Evolutionary conservation across 2,797 vertebrate species (phyloP).

Genomic region (Okamejei kenojei): DNA sequence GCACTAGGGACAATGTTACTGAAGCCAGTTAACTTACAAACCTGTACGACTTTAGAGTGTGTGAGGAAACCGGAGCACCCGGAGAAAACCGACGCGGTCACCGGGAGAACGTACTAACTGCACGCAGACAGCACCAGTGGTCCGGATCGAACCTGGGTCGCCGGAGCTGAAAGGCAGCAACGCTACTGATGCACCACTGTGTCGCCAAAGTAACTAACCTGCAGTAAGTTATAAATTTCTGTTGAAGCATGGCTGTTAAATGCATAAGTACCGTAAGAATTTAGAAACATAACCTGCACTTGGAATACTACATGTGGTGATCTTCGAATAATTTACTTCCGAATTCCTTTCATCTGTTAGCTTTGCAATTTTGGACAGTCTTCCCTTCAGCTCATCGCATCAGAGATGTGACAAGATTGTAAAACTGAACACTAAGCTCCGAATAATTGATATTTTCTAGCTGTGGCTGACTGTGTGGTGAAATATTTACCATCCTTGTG

Average conservation of each 20-base stretch:
- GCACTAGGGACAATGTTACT: too few species aligned
- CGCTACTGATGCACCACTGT: too few species aligned
- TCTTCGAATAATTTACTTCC: not conserved
- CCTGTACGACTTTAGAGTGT: too few species aligned
- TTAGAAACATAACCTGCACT: not conserved
- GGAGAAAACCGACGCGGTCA: too few species aligned
- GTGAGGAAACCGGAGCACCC: too few species aligned
- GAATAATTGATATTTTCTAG: conserved; percentile 22
- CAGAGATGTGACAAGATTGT: not conserved
- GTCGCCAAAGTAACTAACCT: not conserved
- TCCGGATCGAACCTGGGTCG: too few species aligned
- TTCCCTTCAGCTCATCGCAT: not conserved
- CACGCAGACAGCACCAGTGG: too few species aligned
- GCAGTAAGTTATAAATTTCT: not conserved
- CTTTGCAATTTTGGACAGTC: not conserved
- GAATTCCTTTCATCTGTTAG: not conserved
- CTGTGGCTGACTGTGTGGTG: not conserved
- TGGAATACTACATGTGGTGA: not conserved
- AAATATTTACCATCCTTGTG: not conserved
- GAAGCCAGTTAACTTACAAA: too few species aligned
- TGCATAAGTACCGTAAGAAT: not conserved
- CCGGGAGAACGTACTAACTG: too few species aligned
- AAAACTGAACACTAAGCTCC: not conserved
- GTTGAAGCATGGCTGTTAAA: not conserved
- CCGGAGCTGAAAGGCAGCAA: too few species aligned